Conservation (phyloP, 1,140 invertebrate species). For the Oreohelix idahoensis region DNA sequence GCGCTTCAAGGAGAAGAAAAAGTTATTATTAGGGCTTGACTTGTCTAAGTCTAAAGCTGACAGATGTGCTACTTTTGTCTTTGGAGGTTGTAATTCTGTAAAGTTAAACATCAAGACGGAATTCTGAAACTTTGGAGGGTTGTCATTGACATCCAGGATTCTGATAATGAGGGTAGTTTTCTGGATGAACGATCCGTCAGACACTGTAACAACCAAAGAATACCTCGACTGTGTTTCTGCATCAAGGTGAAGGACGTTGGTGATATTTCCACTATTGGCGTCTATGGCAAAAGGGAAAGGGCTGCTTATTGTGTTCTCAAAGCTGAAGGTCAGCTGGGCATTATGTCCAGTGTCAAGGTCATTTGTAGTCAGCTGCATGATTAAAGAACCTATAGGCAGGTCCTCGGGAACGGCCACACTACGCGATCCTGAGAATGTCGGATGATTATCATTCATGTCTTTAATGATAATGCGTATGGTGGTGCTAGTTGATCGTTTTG, state of each 20-base stretch:
- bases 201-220: slow-evolving; percentile 84
- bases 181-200: slow-evolving; percentile 81
- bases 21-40: slow-evolving; percentile 92
- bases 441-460: slow-evolving; percentile 96
- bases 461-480: slow-evolving; percentile 88
- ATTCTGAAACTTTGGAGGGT: slow-evolving; percentile 56
- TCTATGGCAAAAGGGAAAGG: slow-evolving; percentile 89
- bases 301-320: slow-evolving; percentile 81
- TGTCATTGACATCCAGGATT: slow-evolving; percentile 83
- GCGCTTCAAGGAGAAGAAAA: slow-evolving; percentile 89
- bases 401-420: slow-evolving; percentile 97
- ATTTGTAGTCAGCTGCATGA: slow-evolving; percentile 85
- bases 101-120: slow-evolving; percentile 72
- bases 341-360: slow-evolving; percentile 89
- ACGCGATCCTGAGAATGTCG: slow-evolving; percentile 91
- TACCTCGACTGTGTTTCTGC: slow-evolving; percentile 84
- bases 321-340: slow-evolving; percentile 87
- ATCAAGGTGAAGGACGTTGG: slow-evolving; percentile 88
- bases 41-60: slow-evolving; percentile 90
- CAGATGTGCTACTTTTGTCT: slow-evolving; percentile 84
- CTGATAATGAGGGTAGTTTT: slow-evolving; percentile 82
- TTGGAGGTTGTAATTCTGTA: slow-evolving; percentile 81
- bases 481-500: slow-evolving; percentile 81
- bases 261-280: slow-evolving; percentile 89
- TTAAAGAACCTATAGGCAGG: slow-evolving; percentile 90